Base-by-base conservation (phyloP, 92 coral and sea anemone species). In the Pocillopora meandrina region DNA sequence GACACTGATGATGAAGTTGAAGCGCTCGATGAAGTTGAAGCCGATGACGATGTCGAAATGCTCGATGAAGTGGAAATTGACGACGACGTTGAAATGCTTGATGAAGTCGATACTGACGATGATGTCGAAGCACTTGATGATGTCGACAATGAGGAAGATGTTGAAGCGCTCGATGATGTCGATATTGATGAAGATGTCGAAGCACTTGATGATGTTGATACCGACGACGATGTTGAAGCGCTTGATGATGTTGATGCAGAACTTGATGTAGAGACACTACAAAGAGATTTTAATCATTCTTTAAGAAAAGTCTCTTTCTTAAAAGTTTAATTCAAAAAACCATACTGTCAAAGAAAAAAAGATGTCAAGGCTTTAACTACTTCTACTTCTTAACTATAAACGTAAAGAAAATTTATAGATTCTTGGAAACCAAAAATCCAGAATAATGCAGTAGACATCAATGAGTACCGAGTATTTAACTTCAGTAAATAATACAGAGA, bases 121-220 rank as follows among this genome's bases (percentile, higher is more conserved):
- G 78, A 74, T 11, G 83, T 79, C 15, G 83, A 79, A 3, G 57
- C 83, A 79, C 83, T 79, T 26, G 31, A 26, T 26, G 31, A 77
- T 26, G 82, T 59, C 17, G 82, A 61, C 80, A 76, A 66, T 20
- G 33, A 14, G 2, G 69, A 76, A 1, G 66, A 75, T 5, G 77
- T 73, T n/a, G 77, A 49, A 42, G 14, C 77, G 52, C 77, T 73
- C 19, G 77, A 73, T 14, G 55, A 70, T 42, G 75, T 70, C 19
- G 75, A 70, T n/a, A 21, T 52, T 9, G 74, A 62, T 9, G 79
- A 60, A 13, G 65, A 67, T 10, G 67, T 21, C 8, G 73, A 79
- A 33, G 78, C 78, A 34, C 85, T 85, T 77, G 84, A 85, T 8
- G 76, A 72, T 4, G 79, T 85, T 21, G 82, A 74, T 11, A 10